Evolutionary conservation across 92 coral and sea anemone genomes (phyloP).

Genomic region (Epizoanthus rinbou): DNA sequence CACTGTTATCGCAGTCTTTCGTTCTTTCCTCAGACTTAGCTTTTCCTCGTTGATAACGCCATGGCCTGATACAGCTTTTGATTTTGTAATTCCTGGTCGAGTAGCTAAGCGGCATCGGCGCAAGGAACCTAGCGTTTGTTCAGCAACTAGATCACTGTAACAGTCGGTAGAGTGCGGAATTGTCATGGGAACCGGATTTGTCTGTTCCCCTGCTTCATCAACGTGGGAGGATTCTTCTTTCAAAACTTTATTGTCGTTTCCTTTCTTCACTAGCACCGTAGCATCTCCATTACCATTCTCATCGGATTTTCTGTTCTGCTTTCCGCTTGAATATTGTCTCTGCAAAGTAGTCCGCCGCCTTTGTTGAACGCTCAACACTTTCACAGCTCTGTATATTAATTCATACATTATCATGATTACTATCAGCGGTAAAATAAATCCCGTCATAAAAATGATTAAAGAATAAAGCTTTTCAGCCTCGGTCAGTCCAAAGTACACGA

Average conservation of each 20-base stretch:
- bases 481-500: constrained; percentile 16
- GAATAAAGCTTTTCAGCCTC: constrained; percentile 33
- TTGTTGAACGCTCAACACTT: background rate
- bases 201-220: too few relatives aligned
- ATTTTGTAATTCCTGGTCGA: background rate
- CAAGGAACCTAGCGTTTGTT: background rate
- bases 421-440: constrained; percentile 25
- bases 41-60: background rate
- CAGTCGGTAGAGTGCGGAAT: background rate
- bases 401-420: constrained; percentile 32
- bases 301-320: background rate
- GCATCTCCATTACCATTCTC: constrained; percentile 1
- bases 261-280: background rate
- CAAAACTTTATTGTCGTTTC: background rate
- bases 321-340: background rate
- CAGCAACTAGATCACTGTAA: background rate
- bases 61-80: background rate
- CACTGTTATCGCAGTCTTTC: constrained; percentile 36
- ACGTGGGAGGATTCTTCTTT: background rate
- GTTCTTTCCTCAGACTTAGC: background rate
- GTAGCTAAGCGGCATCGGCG: background rate
- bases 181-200: background rate
- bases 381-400: constrained; percentile 25
- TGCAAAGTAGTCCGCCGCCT: background rate
- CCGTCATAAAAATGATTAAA: constrained; percentile 7